A percentile compares a stretch with the other conserved stretches of the same genome.
Conservation (phyloP, 2,113 vertebrate species). For the Plotosus lineatus region DNA sequence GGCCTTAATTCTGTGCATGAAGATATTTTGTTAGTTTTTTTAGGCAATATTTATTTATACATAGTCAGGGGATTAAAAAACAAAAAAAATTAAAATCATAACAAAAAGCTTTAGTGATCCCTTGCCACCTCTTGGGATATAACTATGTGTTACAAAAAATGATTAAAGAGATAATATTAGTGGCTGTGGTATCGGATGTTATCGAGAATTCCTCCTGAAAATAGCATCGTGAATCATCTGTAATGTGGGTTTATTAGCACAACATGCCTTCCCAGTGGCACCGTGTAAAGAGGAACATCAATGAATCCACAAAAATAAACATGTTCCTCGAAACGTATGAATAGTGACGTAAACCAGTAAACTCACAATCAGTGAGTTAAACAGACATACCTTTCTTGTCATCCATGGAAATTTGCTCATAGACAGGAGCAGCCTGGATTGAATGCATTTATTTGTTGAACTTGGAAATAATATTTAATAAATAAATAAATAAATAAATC, state of each 20-base stretch:
- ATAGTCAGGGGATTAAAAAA: background rate
- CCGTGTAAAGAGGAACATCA: conserved; percentile 3
- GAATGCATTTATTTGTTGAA: conserved; percentile 24
- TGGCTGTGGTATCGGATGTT: background rate
- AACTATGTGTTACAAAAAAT: background rate
- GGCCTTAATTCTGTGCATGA: background rate
- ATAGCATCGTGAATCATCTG: conserved; percentile 11
- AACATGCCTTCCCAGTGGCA: conserved; percentile 10
- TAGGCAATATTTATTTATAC: background rate
- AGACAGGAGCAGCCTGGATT: background rate
- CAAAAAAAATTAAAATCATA: too few relatives aligned
- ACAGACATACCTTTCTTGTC: background rate
- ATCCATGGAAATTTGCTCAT: background rate
- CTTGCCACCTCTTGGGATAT: background rate
- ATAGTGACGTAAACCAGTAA: background rate
- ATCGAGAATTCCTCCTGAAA: background rate
- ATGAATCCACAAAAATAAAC: background rate
- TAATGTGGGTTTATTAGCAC: conserved; percentile 19
- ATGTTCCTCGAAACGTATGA: background rate
- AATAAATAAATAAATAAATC: conserved; percentile 22
- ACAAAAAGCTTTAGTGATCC: background rate
- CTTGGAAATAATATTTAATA: conserved; percentile 22
- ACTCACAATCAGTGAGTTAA: background rate
- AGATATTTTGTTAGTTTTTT: background rate
- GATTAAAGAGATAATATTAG: conserved; percentile 9